Percentiles rank a stretch among this genome's conserved stretches.
phyloP scores from a whole-genome alignment of 2,113 vertebrate species.

The Circaetus cinerascens region DNA sequence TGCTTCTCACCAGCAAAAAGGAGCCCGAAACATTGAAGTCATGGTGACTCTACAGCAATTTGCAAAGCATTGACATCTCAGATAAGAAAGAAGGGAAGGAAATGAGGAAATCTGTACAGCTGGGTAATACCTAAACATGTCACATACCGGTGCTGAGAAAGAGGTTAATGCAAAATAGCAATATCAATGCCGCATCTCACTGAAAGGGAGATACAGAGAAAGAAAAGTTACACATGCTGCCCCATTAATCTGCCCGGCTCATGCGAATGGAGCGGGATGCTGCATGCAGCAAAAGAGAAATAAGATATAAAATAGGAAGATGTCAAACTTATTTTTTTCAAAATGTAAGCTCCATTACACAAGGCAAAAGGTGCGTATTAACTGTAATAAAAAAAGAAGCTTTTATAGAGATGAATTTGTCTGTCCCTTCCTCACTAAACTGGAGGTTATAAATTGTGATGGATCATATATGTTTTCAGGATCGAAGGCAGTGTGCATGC shows the following conservation, averaged over 20 bases:
- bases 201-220: background rate
- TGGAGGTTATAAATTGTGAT: constrained; percentile 20
- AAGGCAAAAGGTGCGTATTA: background rate
- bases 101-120: background rate
- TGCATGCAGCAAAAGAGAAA: background rate
- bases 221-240: background rate
- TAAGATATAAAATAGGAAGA: background rate
- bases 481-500: background rate
- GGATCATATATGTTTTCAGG: background rate
- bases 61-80: background rate
- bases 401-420: constrained; percentile 46
- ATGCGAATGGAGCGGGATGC: fast-evolving
- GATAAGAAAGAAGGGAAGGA: background rate
- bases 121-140: background rate
- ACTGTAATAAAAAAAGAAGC: background rate
- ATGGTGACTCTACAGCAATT: background rate
- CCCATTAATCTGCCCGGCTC: background rate
- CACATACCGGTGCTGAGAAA: background rate
- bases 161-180: background rate
- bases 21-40: fast-evolving
- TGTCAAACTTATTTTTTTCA: background rate
- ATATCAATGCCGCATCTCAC: fast-evolving
- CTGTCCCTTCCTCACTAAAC: background rate
- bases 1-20: background rate
- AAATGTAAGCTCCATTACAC: constrained; percentile 15